Evolutionary conservation across 2,888 invertebrate genomes (phyloP).

Genomic region (Exephanes ischioxanthus): DNA sequence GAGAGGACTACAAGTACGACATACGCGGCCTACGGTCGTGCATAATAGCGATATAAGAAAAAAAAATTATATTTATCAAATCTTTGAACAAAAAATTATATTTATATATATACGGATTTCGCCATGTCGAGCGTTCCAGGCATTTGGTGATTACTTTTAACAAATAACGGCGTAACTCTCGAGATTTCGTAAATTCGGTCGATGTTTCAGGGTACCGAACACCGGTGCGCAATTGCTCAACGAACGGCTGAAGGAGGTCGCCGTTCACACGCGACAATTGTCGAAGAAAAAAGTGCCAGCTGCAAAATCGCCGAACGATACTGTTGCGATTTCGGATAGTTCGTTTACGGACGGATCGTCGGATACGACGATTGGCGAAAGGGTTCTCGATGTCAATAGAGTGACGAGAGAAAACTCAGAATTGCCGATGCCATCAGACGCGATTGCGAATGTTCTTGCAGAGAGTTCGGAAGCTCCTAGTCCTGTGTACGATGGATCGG

Average conservation of each 20-base stretch:
- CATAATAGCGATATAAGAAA: constrained; percentile 27
- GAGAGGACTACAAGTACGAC: constrained; percentile 81
- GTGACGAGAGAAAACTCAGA: constrained; percentile 23
- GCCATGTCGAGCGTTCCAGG: not conserved
- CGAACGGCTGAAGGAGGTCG: constrained; percentile 80
- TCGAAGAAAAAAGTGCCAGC: constrained; percentile 74
- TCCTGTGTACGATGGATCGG: not conserved
- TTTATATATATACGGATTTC: not conserved
- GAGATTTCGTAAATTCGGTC: constrained; percentile 32
- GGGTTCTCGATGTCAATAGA: constrained; percentile 17
- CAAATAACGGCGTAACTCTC: not conserved
- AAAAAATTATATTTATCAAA: constrained; percentile 17
- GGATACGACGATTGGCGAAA: constrained; percentile 28
- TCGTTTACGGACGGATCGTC: not conserved
- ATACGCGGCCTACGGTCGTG: constrained; percentile 17
- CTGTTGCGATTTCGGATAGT: constrained; percentile 11
- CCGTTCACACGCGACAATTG: constrained; percentile 78
- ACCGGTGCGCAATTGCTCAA: constrained; percentile 80
- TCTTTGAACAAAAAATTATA: constrained; percentile 22
- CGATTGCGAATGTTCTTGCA: not conserved
- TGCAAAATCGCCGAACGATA: constrained; percentile 20
- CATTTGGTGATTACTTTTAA: constrained; percentile 1
- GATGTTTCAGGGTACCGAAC: constrained; percentile 80
- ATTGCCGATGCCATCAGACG: constrained; percentile 12
- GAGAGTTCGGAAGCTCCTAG: constrained; percentile 7